Evolutionary conservation across 2,113 vertebrate genomes (phyloP).

Genomic region (Alces alces): DNA sequence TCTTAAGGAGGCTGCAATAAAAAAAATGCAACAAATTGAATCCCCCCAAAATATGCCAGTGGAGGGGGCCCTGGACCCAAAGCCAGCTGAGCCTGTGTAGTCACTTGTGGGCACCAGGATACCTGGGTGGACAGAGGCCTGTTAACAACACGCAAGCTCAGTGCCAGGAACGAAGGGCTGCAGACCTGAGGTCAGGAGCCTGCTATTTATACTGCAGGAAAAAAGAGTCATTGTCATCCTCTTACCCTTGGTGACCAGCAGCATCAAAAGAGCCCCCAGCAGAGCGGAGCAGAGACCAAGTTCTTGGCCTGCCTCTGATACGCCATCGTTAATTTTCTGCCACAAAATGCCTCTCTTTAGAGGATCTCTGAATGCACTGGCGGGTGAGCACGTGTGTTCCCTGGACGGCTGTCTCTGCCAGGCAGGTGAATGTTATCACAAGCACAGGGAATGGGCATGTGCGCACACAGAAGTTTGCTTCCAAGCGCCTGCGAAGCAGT

Average conservation of each 20-base stretch:
- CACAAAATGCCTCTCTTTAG: neutral
- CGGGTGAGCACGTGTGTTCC: neutral
- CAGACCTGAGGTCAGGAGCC: neutral
- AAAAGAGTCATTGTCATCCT: neutral
- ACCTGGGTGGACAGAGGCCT: rapidly evolving
- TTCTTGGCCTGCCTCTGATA: neutral
- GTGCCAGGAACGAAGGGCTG: rapidly evolving
- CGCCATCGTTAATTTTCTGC: neutral
- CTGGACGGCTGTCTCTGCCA: neutral
- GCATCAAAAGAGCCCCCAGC: rapidly evolving
- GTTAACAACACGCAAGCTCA: rapidly evolving
- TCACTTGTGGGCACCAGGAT: neutral
- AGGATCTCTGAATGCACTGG: neutral
- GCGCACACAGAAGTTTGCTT: rapidly evolving
- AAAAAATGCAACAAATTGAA: neutral
- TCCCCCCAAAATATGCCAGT: no score
- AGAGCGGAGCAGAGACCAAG: neutral
- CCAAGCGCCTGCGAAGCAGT: neutral
- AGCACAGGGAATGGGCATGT: neutral
- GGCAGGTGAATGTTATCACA: neutral
- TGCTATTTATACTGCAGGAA: neutral
- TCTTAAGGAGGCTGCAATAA: neutral
- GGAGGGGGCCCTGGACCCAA: no score
- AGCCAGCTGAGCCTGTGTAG: rapidly evolving
- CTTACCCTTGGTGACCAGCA: neutral